These are phyloP conservation scores for Myotis myotis DNA, from an alignment of 2,797 vertebrate genomes.

Conservation along the genomic window DNA sequence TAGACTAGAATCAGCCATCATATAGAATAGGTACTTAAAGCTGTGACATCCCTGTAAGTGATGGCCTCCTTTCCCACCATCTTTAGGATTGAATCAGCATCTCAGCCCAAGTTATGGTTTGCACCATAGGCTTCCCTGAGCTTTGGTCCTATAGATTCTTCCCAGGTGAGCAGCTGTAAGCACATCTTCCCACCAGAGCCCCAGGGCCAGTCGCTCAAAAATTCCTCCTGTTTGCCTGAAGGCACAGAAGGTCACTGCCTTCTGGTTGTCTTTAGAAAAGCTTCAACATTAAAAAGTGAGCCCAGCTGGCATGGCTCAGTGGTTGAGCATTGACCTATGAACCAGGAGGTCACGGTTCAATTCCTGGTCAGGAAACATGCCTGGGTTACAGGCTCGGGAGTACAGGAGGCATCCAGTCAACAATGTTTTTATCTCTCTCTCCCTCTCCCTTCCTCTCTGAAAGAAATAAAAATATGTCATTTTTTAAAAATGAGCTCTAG, in stretches of 20 bases:
- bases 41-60: accelerated
- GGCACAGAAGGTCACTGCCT: neutral
- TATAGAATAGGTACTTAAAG: neutral
- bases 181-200: neutral
- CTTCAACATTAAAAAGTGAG: neutral
- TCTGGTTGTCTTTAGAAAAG: neutral
- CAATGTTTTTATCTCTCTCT: too few relatives aligned
- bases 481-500: too few relatives aligned
- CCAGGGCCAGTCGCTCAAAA: accelerated
- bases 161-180: accelerated
- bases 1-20: neutral
- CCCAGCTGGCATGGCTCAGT: too few relatives aligned
- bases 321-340: too few relatives aligned
- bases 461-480: too few relatives aligned
- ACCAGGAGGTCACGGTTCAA: too few relatives aligned
- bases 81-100: accelerated
- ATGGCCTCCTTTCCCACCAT: neutral
- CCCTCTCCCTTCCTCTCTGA: too few relatives aligned
- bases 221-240: neutral
- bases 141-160: accelerated
- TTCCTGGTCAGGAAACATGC: too few relatives aligned
- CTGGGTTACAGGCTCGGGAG: too few relatives aligned
- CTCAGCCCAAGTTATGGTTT: neutral
- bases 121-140: neutral
- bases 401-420: too few relatives aligned